Conservation (phyloP, 2,113 vertebrate species). For the Xiphorhynchus elegans region DNA sequence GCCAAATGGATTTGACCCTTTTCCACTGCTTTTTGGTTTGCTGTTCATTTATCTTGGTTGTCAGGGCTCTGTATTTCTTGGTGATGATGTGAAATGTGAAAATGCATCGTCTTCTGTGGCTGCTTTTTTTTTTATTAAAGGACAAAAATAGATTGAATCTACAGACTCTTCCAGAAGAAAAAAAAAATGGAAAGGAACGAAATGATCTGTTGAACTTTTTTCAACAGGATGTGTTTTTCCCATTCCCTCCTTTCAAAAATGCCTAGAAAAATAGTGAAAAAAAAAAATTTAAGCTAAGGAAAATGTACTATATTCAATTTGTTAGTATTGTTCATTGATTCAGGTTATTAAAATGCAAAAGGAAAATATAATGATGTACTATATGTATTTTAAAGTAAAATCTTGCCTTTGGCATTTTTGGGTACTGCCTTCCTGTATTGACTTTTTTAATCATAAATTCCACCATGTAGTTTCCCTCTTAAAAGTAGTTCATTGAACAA, state of each 20-base stretch:
- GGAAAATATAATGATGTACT: not conserved
- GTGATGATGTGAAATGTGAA: conserved; percentile 56
- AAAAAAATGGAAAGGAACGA: not conserved
- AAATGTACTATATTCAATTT: not conserved
- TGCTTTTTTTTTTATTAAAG: conserved; percentile 48
- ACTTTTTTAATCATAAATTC: not conserved
- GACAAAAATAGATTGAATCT: conserved; percentile 49
- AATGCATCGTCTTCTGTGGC: conserved; percentile 25
- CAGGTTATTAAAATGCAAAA: not conserved
- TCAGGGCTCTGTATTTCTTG: conserved; percentile 56
- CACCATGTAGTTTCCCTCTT: not conserved
- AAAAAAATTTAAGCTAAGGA: not conserved
- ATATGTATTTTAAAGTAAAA: not conserved
- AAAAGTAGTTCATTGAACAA: not conserved
- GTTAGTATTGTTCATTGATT: not conserved
- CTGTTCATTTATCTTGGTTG: conserved; percentile 70
- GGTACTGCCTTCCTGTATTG: not conserved
- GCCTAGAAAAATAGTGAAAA: not conserved
- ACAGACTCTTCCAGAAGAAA: not conserved
- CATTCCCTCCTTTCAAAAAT: not conserved
- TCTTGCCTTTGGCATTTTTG: not conserved
- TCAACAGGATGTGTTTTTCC: not conserved
- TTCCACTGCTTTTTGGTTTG: conserved; percentile 41
- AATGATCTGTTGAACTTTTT: not conserved
- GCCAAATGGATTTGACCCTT: conserved; percentile 67